Conservation (phyloP, 2,888 invertebrate genomes). For the Nymphalis urticae region DNA sequence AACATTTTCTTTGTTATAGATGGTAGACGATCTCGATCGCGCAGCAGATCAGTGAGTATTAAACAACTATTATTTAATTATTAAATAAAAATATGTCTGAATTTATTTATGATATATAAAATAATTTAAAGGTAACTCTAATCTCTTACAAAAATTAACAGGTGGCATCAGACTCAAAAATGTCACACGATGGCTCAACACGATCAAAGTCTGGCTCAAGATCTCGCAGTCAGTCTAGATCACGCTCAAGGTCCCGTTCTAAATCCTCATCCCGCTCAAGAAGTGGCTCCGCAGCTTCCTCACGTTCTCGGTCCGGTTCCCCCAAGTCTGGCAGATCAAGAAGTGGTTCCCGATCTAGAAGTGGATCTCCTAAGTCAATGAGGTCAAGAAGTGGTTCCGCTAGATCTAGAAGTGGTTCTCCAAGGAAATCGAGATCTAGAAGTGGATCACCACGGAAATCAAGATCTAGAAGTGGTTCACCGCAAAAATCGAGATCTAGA, state of each 20-base stretch:
- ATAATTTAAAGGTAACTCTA: background rate
- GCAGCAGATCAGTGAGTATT: constrained; percentile 66
- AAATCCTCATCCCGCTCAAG: constrained; percentile 54
- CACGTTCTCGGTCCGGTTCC: constrained; percentile 48
- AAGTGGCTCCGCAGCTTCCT: constrained; percentile 52
- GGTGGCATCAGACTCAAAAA: constrained; percentile 62
- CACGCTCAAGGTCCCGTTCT: constrained; percentile 51
- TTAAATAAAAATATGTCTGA: background rate
- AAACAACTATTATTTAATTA: background rate
- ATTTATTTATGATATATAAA: background rate
- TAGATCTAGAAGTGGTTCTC: constrained; percentile 46
- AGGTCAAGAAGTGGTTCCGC: constrained; percentile 48
- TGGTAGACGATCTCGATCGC: constrained; percentile 63
- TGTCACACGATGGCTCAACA: constrained; percentile 62
- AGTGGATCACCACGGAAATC: constrained; percentile 42
- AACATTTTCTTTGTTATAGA: constrained; percentile 47
- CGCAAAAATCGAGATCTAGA: constrained; percentile 40
- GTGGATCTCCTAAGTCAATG: constrained; percentile 43
- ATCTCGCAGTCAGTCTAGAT: constrained; percentile 39
- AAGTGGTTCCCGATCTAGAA: constrained; percentile 50
- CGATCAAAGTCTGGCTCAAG: constrained; percentile 46
- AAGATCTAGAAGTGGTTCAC: constrained; percentile 46
- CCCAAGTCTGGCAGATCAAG: constrained; percentile 41
- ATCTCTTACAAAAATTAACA: constrained; percentile 31
- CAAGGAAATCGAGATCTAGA: constrained; percentile 48